phyloP scores from a whole-genome alignment of 2,888 invertebrate genomes.

The Oasisia sp. region DNA sequence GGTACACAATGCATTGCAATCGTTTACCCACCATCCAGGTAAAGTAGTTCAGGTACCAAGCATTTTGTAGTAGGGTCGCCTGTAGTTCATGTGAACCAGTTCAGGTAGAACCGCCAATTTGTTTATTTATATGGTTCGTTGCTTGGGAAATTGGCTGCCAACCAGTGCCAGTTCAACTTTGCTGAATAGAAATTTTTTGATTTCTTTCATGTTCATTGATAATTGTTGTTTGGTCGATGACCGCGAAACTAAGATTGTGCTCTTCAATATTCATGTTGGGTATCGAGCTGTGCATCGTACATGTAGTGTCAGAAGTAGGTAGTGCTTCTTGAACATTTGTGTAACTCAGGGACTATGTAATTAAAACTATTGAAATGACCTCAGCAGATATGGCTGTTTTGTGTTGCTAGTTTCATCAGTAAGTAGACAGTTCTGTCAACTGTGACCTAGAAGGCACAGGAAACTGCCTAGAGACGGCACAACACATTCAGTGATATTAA shows the following conservation, averaged over 20 bases:
- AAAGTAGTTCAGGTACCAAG: neutral
- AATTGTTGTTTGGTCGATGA: neutral
- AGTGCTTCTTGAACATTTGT: slow-evolving; percentile 5
- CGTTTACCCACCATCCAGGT: slow-evolving; percentile 12
- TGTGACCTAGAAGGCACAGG: neutral
- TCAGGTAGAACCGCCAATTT: neutral
- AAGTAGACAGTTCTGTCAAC: neutral
- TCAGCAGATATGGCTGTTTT: neutral
- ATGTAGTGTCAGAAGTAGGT: neutral
- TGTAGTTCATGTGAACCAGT: neutral
- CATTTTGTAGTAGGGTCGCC: slow-evolving; percentile 1
- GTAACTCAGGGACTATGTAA: slow-evolving; percentile 13
- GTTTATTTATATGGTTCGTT: slow-evolving; percentile 2
- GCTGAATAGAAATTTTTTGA: neutral
- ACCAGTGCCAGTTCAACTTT: neutral
- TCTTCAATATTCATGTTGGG: neutral
- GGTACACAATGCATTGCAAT: slow-evolving; percentile 17
- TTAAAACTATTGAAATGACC: slow-evolving; percentile 5
- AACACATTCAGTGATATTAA: neutral
- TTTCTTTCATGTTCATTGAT: slow-evolving; percentile 9
- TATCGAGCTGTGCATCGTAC: slow-evolving; percentile 11
- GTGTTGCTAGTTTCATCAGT: neutral
- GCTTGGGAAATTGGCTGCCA: neutral
- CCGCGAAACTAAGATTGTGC: neutral
- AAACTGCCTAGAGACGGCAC: neutral